These are phyloP conservation scores for Myotis myotis DNA, from an alignment of 2,797 vertebrate species.

Conservation along the genomic window DNA sequence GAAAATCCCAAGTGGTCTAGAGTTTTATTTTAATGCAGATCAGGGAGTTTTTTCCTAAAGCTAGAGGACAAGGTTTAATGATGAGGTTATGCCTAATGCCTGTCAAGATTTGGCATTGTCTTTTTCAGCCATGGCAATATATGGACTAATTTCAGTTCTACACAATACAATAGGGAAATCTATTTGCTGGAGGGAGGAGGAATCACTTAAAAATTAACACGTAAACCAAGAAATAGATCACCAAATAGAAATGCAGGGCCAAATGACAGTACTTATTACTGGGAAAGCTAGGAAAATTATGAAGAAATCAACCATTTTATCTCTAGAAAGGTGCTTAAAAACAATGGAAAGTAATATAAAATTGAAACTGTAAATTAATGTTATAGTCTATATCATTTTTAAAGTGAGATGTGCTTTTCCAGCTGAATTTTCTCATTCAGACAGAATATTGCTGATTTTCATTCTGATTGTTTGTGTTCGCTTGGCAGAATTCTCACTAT, in stretches of 20 bases:
- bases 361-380: conserved; percentile 56
- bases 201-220: conserved; percentile 45
- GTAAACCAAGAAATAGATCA: conserved; percentile 63
- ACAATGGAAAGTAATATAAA: conserved; percentile 49
- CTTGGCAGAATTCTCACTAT: conserved; percentile 64
- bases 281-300: conserved; percentile 40
- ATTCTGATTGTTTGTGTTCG: conserved; percentile 59
- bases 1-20: conserved; percentile 7
- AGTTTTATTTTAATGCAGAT: conserved; percentile 34
- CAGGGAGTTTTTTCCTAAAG: conserved; percentile 30
- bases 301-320: conserved; percentile 54
- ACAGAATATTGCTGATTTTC: conserved; percentile 36
- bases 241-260: conserved; percentile 53
- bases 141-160: conserved; percentile 52
- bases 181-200: background rate
- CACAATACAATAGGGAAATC: conserved; percentile 39
- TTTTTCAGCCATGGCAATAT: conserved; percentile 36
- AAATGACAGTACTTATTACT: conserved; percentile 38
- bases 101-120: conserved; percentile 54
- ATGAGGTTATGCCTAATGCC: conserved; percentile 49
- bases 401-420: conserved; percentile 54
- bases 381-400: conserved; percentile 48
- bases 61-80: conserved; percentile 52
- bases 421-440: conserved; percentile 44
- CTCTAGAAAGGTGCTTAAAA: conserved; percentile 36